These are phyloP conservation scores for Aix galericulata DNA, from an alignment of 2,113 vertebrate species.

Conservation along the genomic window DNA sequence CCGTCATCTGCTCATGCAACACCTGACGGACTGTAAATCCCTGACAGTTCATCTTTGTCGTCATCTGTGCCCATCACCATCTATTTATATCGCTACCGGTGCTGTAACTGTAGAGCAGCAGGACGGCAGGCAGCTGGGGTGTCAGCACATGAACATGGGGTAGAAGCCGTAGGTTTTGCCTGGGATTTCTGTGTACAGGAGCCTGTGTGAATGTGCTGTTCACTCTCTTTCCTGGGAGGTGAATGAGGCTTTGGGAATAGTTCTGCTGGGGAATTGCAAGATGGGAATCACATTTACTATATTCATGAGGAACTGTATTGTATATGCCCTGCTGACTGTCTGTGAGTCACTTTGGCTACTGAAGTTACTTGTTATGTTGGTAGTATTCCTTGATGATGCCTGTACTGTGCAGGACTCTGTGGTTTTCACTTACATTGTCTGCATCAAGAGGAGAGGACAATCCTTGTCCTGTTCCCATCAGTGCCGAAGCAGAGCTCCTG, in stretches of 20 bases:
- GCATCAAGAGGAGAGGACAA: background rate
- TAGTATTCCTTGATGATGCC: background rate
- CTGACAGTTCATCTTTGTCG: background rate
- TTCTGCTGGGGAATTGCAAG: background rate
- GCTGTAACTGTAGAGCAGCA: background rate
- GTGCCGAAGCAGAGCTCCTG: background rate
- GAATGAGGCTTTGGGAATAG: background rate
- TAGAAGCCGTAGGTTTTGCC: background rate
- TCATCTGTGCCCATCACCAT: background rate
- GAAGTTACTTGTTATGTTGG: background rate
- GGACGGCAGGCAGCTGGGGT: background rate
- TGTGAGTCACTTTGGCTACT: background rate
- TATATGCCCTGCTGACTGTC: background rate
- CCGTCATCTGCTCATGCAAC: background rate
- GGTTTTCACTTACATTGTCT: background rate
- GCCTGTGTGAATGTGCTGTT: background rate
- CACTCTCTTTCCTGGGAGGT: background rate
- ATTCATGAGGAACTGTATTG: background rate
- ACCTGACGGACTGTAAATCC: background rate
- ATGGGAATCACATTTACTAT: background rate
- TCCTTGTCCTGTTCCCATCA: background rate
- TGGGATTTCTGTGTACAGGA: background rate
- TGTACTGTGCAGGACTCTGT: background rate
- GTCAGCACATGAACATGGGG: background rate
- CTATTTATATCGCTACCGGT: constrained; percentile 4